Base-by-base conservation (phyloP, 2,113 vertebrate genomes). In the Chlorodrepanis virens region DNA sequence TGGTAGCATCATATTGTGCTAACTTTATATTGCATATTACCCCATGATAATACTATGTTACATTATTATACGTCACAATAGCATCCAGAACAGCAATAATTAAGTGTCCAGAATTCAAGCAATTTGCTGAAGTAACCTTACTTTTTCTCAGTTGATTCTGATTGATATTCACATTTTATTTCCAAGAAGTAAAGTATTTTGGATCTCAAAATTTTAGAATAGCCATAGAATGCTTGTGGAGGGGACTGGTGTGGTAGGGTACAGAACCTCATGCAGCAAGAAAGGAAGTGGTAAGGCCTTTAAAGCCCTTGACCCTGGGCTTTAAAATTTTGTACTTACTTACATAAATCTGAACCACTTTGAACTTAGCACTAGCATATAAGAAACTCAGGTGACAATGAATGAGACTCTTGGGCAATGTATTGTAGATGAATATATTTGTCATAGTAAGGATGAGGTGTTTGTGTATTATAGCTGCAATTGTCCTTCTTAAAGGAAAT, bases 211-310 rank as follows among this genome's bases (percentile, higher is more conserved):
- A 75, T 82, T 3, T 72, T 90, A 49, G 24, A 80, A 70, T 45
- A n/a, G 3, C 13, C 17, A 11, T n/a, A 17, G 0, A 2, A 22
- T 72, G 27, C 16, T 60, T 2, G 1, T 44, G n/a, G 8, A 0
- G 0, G 7, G 5, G 10, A 8, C 25, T 70, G 5, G 5, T 8
- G 5, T 67, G 18, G 4, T 6, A 5, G 7, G 2, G 3, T 49
- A 53, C 5, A 65, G 19, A 61, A n/a, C 10, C 35, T 49, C 9
- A 71, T 52, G 25, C 6, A 61, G 18, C 9, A 57, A 7, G 33
- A 83, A 57, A 8, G 20, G 12, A 90, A 59, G n/a, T 29, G 31
- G 7, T 80, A n/a, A 49, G 31, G 57, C 39, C 42, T 69, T 35
- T 35, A 35, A 35, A 35, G 4, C 50, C 35, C 25, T 35, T 88